Percentiles rank a stretch among this genome's conserved stretches.
Conservation (phyloP, 1,140 invertebrate genomes). For the Batillaria attramentaria region DNA sequence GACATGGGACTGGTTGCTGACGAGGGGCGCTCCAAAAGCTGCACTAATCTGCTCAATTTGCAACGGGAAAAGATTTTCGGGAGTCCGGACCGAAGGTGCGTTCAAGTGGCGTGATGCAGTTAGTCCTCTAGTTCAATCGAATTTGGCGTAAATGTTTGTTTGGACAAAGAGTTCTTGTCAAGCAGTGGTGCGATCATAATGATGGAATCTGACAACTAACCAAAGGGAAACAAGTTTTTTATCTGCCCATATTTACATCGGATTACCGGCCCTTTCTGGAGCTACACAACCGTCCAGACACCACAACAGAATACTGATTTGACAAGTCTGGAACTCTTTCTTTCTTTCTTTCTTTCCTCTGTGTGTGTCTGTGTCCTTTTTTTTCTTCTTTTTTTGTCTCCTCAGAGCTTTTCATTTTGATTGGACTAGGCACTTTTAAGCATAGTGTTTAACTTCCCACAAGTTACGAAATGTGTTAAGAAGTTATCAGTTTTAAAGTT, state of each 20-base stretch:
- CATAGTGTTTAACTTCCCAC: background rate
- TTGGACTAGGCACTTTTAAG: too few relatives aligned
- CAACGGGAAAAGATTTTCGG: background rate
- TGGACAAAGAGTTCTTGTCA: too few relatives aligned
- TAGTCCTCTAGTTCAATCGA: background rate
- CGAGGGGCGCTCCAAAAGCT: slow-evolving; percentile 29
- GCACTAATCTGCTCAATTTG: slow-evolving; percentile 42
- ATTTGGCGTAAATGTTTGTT: too few relatives aligned
- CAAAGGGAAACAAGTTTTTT: too few relatives aligned
- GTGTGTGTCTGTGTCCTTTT: background rate
- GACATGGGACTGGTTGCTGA: background rate
- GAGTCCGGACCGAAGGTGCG: background rate
- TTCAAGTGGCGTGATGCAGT: slow-evolving; percentile 14
- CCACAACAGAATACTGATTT: too few relatives aligned
- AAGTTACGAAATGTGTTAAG: background rate
- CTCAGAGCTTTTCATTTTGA: background rate
- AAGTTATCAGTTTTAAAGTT: background rate
- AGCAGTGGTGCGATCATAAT: too few relatives aligned
- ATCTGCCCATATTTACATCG: background rate
- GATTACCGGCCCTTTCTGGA: background rate
- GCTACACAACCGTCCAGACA: too few relatives aligned
- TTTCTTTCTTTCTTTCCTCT: background rate
- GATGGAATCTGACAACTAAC: too few relatives aligned
- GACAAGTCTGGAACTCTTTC: too few relatives aligned
- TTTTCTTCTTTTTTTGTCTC: background rate